Evolutionary conservation across 2,888 invertebrate species (phyloP).

Genomic region (Alloplasta piceator): DNA sequence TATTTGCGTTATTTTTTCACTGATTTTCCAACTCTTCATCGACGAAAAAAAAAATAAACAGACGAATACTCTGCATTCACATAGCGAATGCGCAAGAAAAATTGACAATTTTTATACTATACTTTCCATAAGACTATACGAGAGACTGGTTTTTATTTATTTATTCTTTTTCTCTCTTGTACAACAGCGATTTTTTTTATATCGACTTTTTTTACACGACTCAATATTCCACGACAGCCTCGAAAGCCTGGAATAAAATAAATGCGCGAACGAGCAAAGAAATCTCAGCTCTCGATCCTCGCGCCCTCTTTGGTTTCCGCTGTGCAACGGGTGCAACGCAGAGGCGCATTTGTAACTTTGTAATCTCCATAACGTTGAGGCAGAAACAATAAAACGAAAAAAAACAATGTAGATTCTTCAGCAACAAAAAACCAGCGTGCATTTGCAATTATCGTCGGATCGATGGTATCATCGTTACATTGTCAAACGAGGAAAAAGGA

Average conservation of each 20-base stretch:
- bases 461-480: conserved; percentile 52
- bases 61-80: conserved; percentile 27
- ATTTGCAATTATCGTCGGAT: conserved; percentile 61
- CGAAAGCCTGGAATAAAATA: conserved; percentile 44
- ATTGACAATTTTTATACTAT: conserved; percentile 16
- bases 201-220: conserved; percentile 37
- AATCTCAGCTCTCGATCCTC: conserved; percentile 63
- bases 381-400: conserved; percentile 1
- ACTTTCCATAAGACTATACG: conserved; percentile 45
- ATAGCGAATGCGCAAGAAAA: not conserved
- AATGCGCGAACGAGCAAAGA: conserved; percentile 42
- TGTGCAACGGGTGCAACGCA: conserved; percentile 66
- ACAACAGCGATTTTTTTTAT: conserved; percentile 39
- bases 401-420: conserved; percentile 7
- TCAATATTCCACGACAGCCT: conserved; percentile 56
- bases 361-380: not conserved
- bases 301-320: conserved; percentile 54
- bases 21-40: not conserved
- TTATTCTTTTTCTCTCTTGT: conserved; percentile 31
- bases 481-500: conserved; percentile 41
- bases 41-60: not conserved
- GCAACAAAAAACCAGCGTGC: conserved; percentile 35
- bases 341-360: conserved; percentile 10
- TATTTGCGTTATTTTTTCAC: too few species aligned
- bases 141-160: conserved; percentile 59